Base-by-base conservation (phyloP, 2,113 vertebrate species). In the Psilopogon haemacephalus region DNA sequence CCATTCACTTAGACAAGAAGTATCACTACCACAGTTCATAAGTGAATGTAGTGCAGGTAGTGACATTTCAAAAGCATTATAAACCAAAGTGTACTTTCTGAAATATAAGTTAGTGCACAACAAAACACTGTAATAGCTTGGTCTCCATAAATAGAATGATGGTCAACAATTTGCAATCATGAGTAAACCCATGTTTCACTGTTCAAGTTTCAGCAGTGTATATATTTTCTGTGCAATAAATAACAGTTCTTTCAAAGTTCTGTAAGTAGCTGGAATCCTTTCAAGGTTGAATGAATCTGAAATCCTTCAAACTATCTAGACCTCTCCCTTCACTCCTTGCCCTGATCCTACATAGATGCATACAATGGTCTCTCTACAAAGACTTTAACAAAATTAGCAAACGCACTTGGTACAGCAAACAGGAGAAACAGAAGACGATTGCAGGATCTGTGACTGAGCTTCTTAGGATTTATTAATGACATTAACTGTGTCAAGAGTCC, bases 381-480 rank as follows among this genome's bases (percentile, higher is more conserved):
- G 40, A 75, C 58, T 37, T 50, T 10, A 4, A 44, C 74, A 64
- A 79, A 37, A 65, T 12, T 8, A 77, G 33, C 21, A 75, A 52
- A 27, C 20, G 85, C 65, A 32, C 35, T 67, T 8, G 12, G 30
- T 76, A 37, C 10, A 67, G 60, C 19, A 81, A 88, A 64, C 12
- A 78, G 70, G 4, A 85, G 38, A 91, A 91, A 19, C 16, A 85
- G 58, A 84, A 65, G 48, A 37, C 27, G 81, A 86, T 33, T 75
- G 12, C 35, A 90, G 74, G 38, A 64, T 12, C n/a, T 32, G 44
- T 78, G 35, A 24, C 28, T 46, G 12, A n/a, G 76, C 33, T 81
- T 75, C 44, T 50, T 18, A 73, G 59, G 17, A 82, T 60, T 70
- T 76, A 40, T 35, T 85, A 55, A 46, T 71, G 64, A 60, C 20